phyloP scores from a whole-genome alignment of 2,888 invertebrate genomes.

The Yponomeuta evonymella region DNA sequence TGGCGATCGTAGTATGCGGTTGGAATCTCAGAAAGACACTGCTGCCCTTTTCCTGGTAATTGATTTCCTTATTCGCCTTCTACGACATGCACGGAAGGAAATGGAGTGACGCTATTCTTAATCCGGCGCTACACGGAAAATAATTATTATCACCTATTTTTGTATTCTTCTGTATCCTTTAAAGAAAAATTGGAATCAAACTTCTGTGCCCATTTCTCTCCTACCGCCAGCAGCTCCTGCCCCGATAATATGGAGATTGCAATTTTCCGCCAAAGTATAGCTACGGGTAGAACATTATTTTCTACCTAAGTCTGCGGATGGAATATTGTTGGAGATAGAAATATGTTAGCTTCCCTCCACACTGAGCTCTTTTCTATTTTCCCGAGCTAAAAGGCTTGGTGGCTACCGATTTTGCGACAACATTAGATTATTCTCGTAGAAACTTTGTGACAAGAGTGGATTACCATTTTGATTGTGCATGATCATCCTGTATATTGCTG shows the following conservation, averaged over 20 bases:
- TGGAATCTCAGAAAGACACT: no score
- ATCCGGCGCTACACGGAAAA: no score
- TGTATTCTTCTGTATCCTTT: neutral
- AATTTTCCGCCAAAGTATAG: constrained; percentile 1
- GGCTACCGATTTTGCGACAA: neutral
- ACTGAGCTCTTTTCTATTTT: neutral
- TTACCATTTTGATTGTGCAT: neutral
- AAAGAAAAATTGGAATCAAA: neutral
- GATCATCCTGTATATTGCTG: no score
- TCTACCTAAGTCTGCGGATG: neutral
- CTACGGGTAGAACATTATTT: neutral
- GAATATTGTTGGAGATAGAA: neutral
- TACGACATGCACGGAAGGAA: no score
- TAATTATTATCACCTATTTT: no score
- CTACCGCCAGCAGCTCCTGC: neutral
- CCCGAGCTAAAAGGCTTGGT: constrained; percentile 3
- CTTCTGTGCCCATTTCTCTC: neutral
- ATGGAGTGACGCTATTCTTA: no score
- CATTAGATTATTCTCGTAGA: neutral
- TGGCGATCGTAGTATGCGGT: no score
- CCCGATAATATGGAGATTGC: constrained; percentile 8
- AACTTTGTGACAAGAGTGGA: neutral
- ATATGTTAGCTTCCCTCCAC: neutral
- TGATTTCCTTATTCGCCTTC: no score
- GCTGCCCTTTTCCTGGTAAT: no score